Conservation (phyloP, 2,888 invertebrate genomes). For the Morinoia aosen region DNA sequence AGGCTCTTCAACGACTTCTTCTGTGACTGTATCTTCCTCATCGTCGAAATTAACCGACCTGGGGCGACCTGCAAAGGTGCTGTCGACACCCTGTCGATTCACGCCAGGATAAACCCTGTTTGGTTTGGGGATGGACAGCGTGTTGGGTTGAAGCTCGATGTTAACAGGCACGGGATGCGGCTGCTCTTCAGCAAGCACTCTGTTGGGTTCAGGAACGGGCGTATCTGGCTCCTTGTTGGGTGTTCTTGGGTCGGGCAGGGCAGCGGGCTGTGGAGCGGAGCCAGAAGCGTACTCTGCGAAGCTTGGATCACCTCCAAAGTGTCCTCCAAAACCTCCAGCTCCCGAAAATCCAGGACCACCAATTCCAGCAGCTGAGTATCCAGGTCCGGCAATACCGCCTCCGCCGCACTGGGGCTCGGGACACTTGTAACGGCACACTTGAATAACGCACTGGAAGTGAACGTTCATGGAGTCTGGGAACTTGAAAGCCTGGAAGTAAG, state of each 20-base stretch:
- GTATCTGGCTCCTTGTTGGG: constrained; percentile 79
- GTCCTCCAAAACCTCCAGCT: constrained; percentile 59
- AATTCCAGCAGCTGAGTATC: constrained; percentile 60
- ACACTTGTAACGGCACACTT: constrained; percentile 93
- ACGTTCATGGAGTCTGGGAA: constrained; percentile 98
- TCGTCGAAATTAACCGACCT: constrained; percentile 88
- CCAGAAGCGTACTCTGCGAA: constrained; percentile 56
- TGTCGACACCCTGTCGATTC: constrained; percentile 71
- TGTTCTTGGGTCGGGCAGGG: constrained; percentile 81
- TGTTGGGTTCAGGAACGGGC: constrained; percentile 68
- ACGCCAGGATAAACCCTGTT: constrained; percentile 63
- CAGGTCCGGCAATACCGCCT: constrained; percentile 72
- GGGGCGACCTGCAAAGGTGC: constrained; percentile 87
- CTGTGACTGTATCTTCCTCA: constrained; percentile 78
- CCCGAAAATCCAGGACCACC: constrained; percentile 51
- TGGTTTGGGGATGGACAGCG: constrained; percentile 50
- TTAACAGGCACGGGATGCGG: constrained; percentile 61
- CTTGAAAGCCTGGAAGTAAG: constrained; percentile 96
- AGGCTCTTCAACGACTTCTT: constrained; percentile 81
- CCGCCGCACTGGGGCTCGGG: constrained; percentile 88
- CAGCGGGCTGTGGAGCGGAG: constrained; percentile 70
- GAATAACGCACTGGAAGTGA: constrained; percentile 96
- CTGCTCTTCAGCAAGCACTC: constrained; percentile 28
- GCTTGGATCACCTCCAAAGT: constrained; percentile 54
- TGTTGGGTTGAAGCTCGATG: constrained; percentile 38